These are phyloP conservation scores for Eueremaeus valkanovi DNA, from an alignment of 2,888 invertebrate genomes.

Conservation along the genomic window DNA sequence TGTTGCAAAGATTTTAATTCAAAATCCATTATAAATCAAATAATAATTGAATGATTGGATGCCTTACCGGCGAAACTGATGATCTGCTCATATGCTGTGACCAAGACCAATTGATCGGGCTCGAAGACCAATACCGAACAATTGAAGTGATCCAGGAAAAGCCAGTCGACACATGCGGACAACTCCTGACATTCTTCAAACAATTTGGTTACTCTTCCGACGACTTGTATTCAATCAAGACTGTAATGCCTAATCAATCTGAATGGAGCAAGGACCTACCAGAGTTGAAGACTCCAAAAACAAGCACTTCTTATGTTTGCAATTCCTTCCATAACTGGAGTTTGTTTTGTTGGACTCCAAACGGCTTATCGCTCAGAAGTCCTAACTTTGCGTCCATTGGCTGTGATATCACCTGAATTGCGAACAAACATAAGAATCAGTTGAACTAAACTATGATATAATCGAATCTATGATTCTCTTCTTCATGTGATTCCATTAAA, in stretches of 20 bases:
- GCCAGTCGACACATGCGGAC: conserved; percentile 40
- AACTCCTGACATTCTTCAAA: conserved; percentile 37
- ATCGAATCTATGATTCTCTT: too few species aligned
- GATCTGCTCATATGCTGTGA: conserved; percentile 36
- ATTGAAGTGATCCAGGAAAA: conserved; percentile 40
- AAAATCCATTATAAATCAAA: too few species aligned
- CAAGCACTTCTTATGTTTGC: conserved; percentile 35
- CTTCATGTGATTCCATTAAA: too few species aligned
- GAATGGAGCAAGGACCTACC: too few species aligned
- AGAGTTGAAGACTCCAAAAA: conserved; percentile 40
- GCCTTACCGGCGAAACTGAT: conserved; percentile 39
- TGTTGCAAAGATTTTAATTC: too few species aligned
- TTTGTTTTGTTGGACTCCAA: conserved; percentile 39
- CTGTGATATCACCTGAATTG: conserved; percentile 37
- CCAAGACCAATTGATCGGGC: too few species aligned
- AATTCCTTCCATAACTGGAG: conserved; percentile 41
- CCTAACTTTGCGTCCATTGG: conserved; percentile 26
- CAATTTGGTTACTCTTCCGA: conserved; percentile 39
- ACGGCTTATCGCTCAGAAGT: conserved; percentile 36
- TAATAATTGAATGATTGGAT: too few species aligned
- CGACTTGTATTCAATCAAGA: conserved; percentile 24
- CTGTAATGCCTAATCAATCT: not conserved
- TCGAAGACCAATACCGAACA: conserved; percentile 41
- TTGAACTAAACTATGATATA: too few species aligned
- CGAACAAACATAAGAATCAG: too few species aligned